Base-by-base conservation (phyloP, 2,888 invertebrate genomes). In the Chrysolina oricalcia region DNA sequence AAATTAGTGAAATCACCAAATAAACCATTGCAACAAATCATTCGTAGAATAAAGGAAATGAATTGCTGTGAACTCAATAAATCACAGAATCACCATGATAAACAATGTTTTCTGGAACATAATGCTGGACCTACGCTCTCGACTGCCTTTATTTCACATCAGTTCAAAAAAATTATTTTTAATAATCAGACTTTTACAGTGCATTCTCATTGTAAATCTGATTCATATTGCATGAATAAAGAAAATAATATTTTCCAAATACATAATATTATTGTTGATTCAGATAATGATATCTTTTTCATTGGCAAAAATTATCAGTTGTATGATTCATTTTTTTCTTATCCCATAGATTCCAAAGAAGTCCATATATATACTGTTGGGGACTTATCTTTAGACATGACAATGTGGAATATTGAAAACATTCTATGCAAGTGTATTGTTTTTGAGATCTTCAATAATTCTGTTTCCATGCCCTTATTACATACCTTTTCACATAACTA, bases 11-110 rank as follows among this genome's bases (percentile, higher is more conserved):
- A 70, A 62, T 65, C 70, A 23, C 40, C 73, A 43, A 76, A 67
- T 41, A 71, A 71, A 13, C 72, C 77, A 13, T 70, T 78, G 41
- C 74, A 74, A 43, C 74, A 78, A 56, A 56, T 56, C 23, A 21
- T 21, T 56, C 59, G 59, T 56, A 56, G 59, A 23, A 56, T 56
- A 21, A 56, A 56, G 19, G 21, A 56, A 56, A 56, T 56, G 19
- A 56, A 56, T 21, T 56, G 21, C 59, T 56, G 19, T 23, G 59
- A 23, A n/a, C 19, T 21, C 23, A 56, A 21, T 56, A 23, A 56
- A 21, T 56, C 59, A 56, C 46, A 46, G 6, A 15, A 46, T 46
- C 11, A n/a, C 59, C 59, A 56, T 23, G 23, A 56, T 56, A 56
- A 56, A 56, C 59, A 56, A 21, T 56, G 21, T 35, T 35, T 35